Conservation (phyloP, 53 echinoderm and acorn worm genomes). For the Actinopyga echinites region DNA sequence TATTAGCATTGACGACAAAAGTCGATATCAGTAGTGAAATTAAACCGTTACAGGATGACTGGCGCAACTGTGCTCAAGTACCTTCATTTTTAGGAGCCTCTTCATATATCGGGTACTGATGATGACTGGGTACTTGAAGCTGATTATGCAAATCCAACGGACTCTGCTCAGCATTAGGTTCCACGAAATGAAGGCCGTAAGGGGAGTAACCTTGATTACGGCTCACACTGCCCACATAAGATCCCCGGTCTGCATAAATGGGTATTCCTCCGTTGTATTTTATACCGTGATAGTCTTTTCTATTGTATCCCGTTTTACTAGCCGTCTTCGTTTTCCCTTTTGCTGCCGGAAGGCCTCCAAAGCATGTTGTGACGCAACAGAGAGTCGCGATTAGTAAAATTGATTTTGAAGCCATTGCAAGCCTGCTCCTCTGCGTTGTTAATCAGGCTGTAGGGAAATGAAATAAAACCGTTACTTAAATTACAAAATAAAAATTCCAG, state of each 20-base stretch:
- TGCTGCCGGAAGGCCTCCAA: too few species aligned
- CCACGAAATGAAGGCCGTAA: conserved; percentile 7
- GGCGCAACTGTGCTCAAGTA: background rate
- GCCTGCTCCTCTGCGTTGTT: too few species aligned
- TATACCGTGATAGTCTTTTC: conserved; percentile 18
- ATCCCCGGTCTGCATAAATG: background rate
- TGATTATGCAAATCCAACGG: background rate
- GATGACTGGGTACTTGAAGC: conserved; percentile 1
- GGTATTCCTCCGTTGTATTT: conserved; percentile 13
- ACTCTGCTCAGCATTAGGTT: background rate
- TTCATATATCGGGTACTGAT: conserved; percentile 29
- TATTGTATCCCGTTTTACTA: background rate
- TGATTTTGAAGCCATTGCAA: too few species aligned
- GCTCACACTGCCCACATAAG: background rate
- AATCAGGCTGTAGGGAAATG: too few species aligned
- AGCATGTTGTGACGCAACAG: too few species aligned
- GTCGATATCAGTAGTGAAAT: too few species aligned
- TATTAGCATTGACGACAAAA: background rate
- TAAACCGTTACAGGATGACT: too few species aligned
- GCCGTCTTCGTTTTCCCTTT: too few species aligned
- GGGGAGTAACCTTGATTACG: background rate
- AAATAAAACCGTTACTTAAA: too few species aligned
- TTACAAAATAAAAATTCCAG: too few species aligned
- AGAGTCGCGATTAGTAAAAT: too few species aligned
- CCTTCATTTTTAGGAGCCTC: conserved; percentile 15